Conservation (phyloP, 2,113 vertebrate genomes). For the Peromyscus maniculatus region DNA sequence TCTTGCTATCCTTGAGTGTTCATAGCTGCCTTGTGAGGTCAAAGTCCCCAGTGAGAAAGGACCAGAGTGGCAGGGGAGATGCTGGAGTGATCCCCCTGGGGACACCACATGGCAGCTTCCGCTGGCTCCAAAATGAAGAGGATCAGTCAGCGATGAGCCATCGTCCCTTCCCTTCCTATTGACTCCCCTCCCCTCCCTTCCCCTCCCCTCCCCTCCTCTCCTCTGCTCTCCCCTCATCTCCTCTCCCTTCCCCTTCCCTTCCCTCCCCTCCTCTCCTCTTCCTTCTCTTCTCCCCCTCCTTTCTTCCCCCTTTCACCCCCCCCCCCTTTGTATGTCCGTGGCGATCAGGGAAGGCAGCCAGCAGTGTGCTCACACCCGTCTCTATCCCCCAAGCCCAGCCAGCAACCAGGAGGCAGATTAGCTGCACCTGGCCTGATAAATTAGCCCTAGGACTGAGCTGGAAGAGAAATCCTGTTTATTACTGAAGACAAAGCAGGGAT, state of each 20-base stretch:
- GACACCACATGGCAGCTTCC: fast-evolving
- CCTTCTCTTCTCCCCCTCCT: no score
- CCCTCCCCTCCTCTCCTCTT: fast-evolving
- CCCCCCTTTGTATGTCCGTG: neutral
- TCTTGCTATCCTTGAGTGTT: neutral
- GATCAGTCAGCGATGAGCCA: neutral
- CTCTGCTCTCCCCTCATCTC: fast-evolving
- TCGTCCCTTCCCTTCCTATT: neutral
- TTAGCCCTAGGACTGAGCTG: constrained; percentile 76
- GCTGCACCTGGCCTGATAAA: constrained; percentile 82
- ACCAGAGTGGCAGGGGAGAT: neutral
- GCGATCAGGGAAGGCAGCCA: constrained; percentile 67
- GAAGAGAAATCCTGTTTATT: neutral
- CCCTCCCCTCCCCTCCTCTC: fast-evolving
- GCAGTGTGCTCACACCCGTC: constrained; percentile 37
- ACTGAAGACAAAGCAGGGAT: constrained; percentile 64
- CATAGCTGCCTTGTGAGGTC: fast-evolving
- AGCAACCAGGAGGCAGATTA: constrained; percentile 71
- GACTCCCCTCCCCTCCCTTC: neutral
- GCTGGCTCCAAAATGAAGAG: constrained; percentile 19
- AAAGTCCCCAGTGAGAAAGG: neutral
- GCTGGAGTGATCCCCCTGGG: neutral
- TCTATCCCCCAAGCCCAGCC: constrained; percentile 66
- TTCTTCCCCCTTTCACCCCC: fast-evolving
- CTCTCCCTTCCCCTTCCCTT: no score